phyloP scores from a whole-genome alignment of 2,113 vertebrate species.

The Dromas ardeola region DNA sequence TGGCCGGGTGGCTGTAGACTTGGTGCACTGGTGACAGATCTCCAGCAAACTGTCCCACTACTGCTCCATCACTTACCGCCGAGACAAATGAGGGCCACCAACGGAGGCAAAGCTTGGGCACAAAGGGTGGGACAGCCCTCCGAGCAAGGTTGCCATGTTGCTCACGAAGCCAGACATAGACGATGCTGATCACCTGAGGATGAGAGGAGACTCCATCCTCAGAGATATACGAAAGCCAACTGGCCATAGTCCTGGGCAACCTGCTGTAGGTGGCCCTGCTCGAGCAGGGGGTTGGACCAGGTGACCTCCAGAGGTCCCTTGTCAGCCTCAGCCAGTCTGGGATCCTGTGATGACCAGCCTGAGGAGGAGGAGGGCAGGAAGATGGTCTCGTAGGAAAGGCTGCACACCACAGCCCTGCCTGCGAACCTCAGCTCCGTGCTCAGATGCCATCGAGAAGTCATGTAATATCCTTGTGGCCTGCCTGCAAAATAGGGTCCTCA shows the following conservation, averaged over 20 bases:
- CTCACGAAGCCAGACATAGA: background rate
- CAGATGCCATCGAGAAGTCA: fast-evolving
- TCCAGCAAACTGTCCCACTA: background rate
- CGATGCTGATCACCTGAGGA: background rate
- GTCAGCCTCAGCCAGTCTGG: background rate
- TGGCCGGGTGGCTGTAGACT: fast-evolving
- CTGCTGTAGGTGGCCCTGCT: background rate
- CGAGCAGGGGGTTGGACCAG: background rate
- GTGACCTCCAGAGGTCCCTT: background rate
- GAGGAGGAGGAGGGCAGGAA: background rate
- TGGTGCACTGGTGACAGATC: background rate
- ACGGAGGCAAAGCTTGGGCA: background rate
- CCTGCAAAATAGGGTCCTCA: background rate
- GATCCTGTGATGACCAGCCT: background rate
- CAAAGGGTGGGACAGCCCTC: background rate
- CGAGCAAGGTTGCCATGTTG: fast-evolving
- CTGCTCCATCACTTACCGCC: background rate
- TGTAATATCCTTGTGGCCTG: background rate
- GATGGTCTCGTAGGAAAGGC: background rate
- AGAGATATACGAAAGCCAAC: fast-evolving
- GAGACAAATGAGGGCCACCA: background rate
- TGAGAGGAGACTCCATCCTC: background rate
- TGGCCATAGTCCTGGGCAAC: background rate
- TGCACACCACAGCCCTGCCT: background rate
- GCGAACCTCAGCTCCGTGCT: fast-evolving